Base-by-base conservation (phyloP, 1,140 invertebrate species). In the Temnothorax nylanderi region DNA sequence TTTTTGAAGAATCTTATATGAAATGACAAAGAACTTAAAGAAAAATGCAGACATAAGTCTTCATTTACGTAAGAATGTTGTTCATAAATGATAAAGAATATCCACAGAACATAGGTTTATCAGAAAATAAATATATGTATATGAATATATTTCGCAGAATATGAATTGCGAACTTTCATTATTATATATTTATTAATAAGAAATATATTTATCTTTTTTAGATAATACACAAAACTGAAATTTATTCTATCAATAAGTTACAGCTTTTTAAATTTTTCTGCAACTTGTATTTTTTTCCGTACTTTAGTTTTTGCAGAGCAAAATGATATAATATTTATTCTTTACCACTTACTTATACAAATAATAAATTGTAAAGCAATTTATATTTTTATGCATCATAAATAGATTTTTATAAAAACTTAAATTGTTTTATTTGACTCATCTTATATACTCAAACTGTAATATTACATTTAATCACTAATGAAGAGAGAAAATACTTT, bases 371-470 rank as follows among this genome's bases (percentile, higher is more conserved):
- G 10, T 34, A 78, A 49, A 77, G 4, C 10, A 11, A 65, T 49
- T 77, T 65, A 78, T 78, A 78, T 65, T 78, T 78, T 78, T 78
- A 51, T 78, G 76, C 10, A 47, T 47, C 4, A 78, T 62, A 77
- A 77, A 62, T 18, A 64, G 16, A 64, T 78, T 78, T 78, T 78
- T 65, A 49, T 78, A 65, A 78, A 74, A 65, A 65, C 49, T 62
- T 0, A 34, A 47, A 65, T 64, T 47, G 26, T 37, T 64, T 78
- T 32, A 34, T 18, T 77, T 34, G 7, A 34, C 0, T 78, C 26
- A 32, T 26, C 7, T 44, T 3, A 16, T 21, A 41, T 21, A 5
- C 0, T 60, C 0, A 44, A 16, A 41, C 0, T 72, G 3, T 34
- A 72, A 51, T 3, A 47, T 69, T 16, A 47, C 13, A n/a, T 54